Evolutionary conservation across 2,888 invertebrate genomes (phyloP).

Genomic region (Shargacucullia verbasci): DNA sequence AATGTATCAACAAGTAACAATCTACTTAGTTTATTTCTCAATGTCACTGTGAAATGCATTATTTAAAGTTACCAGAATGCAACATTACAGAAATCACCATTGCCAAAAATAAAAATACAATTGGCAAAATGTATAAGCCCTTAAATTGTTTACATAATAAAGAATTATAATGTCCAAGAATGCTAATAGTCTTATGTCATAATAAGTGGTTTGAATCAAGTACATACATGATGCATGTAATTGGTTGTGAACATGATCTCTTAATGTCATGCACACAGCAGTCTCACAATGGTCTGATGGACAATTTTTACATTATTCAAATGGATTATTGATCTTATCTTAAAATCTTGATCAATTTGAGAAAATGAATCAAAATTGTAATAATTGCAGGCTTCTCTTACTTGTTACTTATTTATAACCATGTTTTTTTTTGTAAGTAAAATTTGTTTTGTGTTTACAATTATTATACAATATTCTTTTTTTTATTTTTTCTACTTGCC

Average conservation of each 20-base stretch:
- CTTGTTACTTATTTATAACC: conserved; percentile 3
- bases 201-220: conserved; percentile 19
- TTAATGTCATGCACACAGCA: conserved; percentile 15
- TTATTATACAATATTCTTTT: conserved; percentile 22
- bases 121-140: conserved; percentile 25
- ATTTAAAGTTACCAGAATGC: conserved; percentile 35
- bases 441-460: too few species aligned
- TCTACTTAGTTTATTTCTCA: background rate
- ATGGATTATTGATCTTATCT: too few species aligned
- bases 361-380: conserved; percentile 7
- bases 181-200: conserved; percentile 22
- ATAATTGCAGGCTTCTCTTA: conserved; percentile 14
- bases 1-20: too few species aligned
- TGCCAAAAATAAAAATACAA: conserved; percentile 24
- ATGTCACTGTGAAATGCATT: background rate
- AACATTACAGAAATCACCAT: conserved; percentile 19
- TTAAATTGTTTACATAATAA: conserved; percentile 10
- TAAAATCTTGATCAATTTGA: too few species aligned
- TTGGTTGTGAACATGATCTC: conserved; percentile 26
- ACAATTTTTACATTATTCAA: conserved; percentile 15
- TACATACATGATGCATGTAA: conserved; percentile 26
- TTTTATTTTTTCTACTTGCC: conserved; percentile 26
- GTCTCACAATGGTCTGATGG: conserved; percentile 6
- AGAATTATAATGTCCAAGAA: conserved; percentile 11
- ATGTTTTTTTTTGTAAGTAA: conserved; percentile 25